A percentile compares a stretch with the other conserved stretches of the same genome.
Evolutionary conservation across 2,888 invertebrate species (phyloP).

Genomic region (Torymus texanus): DNA sequence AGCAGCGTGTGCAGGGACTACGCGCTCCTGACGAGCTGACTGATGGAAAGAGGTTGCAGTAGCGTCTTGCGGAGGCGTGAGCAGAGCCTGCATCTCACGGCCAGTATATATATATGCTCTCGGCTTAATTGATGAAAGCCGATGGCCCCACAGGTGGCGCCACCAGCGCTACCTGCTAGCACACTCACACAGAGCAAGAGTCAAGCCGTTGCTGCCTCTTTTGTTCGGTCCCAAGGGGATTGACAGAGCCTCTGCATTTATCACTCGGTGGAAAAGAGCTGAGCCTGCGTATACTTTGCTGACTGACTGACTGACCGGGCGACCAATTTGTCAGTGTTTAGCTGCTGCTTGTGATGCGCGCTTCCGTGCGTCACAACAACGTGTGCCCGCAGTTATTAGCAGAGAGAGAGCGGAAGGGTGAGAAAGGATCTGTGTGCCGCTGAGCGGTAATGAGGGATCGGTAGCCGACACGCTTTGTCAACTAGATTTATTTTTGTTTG

Average conservation of each 20-base stretch:
- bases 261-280: slow-evolving; percentile 24
- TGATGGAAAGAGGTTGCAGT: slow-evolving; percentile 42
- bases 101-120: too few relatives aligned
- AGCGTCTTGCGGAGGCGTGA: slow-evolving; percentile 23
- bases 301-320: background rate
- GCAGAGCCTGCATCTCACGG: background rate
- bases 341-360: slow-evolving; percentile 23
- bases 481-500: slow-evolving; percentile 17
- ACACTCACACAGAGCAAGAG: too few relatives aligned
- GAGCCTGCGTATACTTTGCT: too few relatives aligned
- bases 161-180: background rate
- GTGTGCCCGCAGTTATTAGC: too few relatives aligned
- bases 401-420: too few relatives aligned
- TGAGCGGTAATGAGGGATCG: slow-evolving; percentile 2
- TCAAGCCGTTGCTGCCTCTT: slow-evolving; percentile 6
- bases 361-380: slow-evolving; percentile 18
- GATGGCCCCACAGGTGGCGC: slow-evolving; percentile 46
- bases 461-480: slow-evolving; percentile 11
- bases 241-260: slow-evolving; percentile 48
- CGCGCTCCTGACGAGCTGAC: slow-evolving; percentile 49
- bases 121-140: slow-evolving; percentile 24
- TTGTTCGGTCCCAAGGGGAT: slow-evolving; percentile 35
- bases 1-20: background rate
- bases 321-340: slow-evolving; percentile 52
- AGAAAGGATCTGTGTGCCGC: too few relatives aligned